Evolutionary conservation across 2,113 vertebrate species (phyloP).

Genomic region (Varanus komodoensis): DNA sequence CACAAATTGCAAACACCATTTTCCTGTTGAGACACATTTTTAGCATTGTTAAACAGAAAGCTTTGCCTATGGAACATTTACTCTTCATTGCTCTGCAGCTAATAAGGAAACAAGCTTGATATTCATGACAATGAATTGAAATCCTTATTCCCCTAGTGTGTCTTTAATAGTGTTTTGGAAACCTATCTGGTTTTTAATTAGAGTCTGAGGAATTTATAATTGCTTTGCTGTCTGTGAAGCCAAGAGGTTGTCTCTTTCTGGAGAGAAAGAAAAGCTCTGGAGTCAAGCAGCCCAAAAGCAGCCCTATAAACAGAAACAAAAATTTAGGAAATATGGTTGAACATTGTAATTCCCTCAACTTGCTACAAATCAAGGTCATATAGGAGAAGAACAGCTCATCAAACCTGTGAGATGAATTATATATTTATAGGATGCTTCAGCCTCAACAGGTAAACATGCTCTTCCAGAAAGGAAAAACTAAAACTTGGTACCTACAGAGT

Average conservation of each 20-base stretch:
- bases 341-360: neutral
- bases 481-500: neutral
- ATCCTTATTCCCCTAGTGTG: conserved; percentile 36
- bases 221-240: conserved; percentile 41
- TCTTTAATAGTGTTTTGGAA: conserved; percentile 57
- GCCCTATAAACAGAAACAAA: neutral
- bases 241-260: conserved; percentile 49
- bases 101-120: conserved; percentile 45
- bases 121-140: conserved; percentile 54
- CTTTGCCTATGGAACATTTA: conserved; percentile 28
- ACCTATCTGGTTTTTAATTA: conserved; percentile 48
- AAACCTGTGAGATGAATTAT: neutral
- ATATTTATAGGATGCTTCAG: neutral
- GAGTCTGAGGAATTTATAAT: conserved; percentile 59
- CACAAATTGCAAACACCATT: conserved; percentile 29
- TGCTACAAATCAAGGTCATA: conserved; percentile 10
- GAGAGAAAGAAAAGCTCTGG: conserved; percentile 43
- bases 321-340: neutral
- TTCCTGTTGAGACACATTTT: conserved; percentile 11
- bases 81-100: conserved; percentile 30
- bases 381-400: neutral
- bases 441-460: neutral
- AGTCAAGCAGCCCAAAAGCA: conserved; percentile 23
- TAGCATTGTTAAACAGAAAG: conserved; percentile 31
- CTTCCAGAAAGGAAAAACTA: neutral